Base-by-base conservation (phyloP, 2,797 vertebrate genomes). In the Valencia hispanica region DNA sequence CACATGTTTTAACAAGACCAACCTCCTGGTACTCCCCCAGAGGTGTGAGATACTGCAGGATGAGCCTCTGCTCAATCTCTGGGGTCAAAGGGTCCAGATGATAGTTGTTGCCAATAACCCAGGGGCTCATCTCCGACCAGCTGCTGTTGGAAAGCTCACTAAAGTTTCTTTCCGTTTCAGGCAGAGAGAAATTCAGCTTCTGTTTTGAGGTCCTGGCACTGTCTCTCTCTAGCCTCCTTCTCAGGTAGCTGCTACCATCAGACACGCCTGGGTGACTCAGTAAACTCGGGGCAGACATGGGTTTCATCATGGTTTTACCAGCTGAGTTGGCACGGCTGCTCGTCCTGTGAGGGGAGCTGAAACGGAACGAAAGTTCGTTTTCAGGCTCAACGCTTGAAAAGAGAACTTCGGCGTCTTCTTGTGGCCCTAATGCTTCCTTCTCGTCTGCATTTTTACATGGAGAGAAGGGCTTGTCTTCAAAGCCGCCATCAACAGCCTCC, bases 11-110 rank as follows among this genome's bases (percentile, higher is more conserved):
- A 71, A 68, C 76, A n/a, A 27, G 45, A 84, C 92, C 93, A 86
- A 99, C 98, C 98, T 99, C 98, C 91, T 99, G 98, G 89, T 99
- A 99, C 72, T 99, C 98, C 83, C 98, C 98, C 77, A 99, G 90
- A 17, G 98, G 98, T 9, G 98, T 99, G 83, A 99, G 95, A 90
- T 99, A 99, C 80, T 98, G 98, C 77, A 99, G 95, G 90, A 99
- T 99, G 63, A 99, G 96, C 72, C 98, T 96, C 92, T 99, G 98
- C 84, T 99, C 98, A 61, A 99, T 98, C 86, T 97, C 97, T 1
- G 98, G 94, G 78, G 98, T 99, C 91, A 99, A 96, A 70, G 98
- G 98, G 81, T 95, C 97, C 87, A 99, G 96, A 17, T 96, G 97
- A 68, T 99, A 99, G 94, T 97, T 99, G 91, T 97, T 99, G 79